These are phyloP conservation scores for Lagodon rhomboides DNA, from an alignment of 2,797 vertebrate genomes.

Conservation along the genomic window DNA sequence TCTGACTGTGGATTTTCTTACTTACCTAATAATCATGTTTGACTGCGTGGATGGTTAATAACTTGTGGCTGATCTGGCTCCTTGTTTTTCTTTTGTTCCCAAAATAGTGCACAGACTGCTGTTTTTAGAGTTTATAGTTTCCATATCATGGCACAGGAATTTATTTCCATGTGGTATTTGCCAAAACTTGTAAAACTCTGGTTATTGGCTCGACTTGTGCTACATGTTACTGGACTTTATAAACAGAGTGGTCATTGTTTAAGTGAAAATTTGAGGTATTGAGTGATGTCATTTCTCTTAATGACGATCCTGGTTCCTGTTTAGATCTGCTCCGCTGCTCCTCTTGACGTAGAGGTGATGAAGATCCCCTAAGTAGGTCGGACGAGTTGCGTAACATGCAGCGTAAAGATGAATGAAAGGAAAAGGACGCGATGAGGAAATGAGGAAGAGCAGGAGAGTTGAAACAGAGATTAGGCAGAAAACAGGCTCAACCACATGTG, in stretches of 20 bases:
- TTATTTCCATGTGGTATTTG: background rate
- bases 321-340: conserved; percentile 1
- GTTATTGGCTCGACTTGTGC: conserved; percentile 3
- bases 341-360: conserved; percentile 23
- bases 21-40: background rate
- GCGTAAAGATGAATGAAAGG: conserved; percentile 28
- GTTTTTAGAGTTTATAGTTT: background rate
- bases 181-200: conserved; percentile 17
- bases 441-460: background rate
- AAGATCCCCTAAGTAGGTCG: conserved; percentile 13
- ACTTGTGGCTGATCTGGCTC: background rate
- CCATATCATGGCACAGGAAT: background rate
- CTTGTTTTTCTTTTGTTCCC: background rate
- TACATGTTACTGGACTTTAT: background rate
- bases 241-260: background rate
- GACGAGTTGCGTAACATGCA: conserved; percentile 32
- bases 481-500: background rate
- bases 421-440: background rate
- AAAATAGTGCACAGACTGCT: background rate
- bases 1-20: background rate
- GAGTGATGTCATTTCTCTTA: background rate
- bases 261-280: background rate
- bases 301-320: background rate
- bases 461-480: background rate
- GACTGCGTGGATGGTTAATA: background rate